Percentiles rank a stretch among this genome's conserved stretches.
Conservation (phyloP, 2,113 vertebrate species). For the Sula dactylatra region DNA sequence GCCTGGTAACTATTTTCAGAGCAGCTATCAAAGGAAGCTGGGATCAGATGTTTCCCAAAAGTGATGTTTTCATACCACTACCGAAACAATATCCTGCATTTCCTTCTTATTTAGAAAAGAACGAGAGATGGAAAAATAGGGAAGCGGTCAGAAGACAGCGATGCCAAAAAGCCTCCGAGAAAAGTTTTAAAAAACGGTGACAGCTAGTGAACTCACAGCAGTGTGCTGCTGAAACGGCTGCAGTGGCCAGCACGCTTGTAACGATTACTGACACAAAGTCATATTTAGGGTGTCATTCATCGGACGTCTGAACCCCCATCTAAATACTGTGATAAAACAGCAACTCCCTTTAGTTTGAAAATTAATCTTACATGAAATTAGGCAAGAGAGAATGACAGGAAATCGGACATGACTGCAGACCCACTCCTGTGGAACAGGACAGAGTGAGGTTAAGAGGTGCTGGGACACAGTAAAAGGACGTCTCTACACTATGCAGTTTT, state of each 20-base stretch:
- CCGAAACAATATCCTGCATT: neutral
- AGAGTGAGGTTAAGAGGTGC: neutral
- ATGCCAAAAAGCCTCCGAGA: neutral
- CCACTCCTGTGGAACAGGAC: neutral
- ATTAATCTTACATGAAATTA: neutral
- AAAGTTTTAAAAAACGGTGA: neutral
- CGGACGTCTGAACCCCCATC: neutral
- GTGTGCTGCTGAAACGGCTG: accelerated
- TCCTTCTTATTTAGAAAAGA: neutral
- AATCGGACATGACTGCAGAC: neutral
- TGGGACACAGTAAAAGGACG: neutral
- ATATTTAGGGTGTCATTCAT: accelerated
- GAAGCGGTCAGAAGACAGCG: neutral
- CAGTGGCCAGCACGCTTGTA: neutral
- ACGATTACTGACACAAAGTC: neutral
- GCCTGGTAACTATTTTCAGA: neutral
- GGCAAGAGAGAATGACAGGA: neutral
- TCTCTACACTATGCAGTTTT: neutral
- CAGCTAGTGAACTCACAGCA: neutral
- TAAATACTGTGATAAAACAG: neutral
- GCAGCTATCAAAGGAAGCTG: neutral
- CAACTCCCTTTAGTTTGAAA: neutral
- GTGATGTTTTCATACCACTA: neutral
- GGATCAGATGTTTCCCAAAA: neutral
- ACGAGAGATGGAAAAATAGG: neutral